Evolutionary conservation across 2,888 invertebrate genomes (phyloP), one percentile per base, ranked within the genome.

Genomic region (Drosophila anceps): DNA sequence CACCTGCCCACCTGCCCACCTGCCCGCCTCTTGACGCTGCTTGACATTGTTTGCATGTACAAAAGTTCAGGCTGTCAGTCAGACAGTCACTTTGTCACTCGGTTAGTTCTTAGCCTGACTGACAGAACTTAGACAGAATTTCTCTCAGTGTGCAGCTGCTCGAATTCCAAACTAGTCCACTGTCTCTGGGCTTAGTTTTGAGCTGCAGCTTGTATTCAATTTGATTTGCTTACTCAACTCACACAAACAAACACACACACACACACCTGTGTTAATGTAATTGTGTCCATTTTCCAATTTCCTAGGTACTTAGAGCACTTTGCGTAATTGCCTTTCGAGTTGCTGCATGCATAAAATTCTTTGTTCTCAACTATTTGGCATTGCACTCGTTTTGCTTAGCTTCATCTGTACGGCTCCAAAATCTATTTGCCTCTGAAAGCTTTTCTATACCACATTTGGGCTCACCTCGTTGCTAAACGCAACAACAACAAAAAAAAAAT

Each of bases 291-390:
- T 75, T 76, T 66, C 39, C 55, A 51, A 64, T 78, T 69, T 76
- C 65, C 39, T 1, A 68, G 66, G 60, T 81, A 81, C 81, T 84
- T 76, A 66, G 55, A 65, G 84, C 84, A 85, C 84, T 85, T 79
- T 84, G 70, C 75, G 71, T 85, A 85, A 85, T 85, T 85, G 86
- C 69, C 81, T 70, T 72, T 72, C 69, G 43, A 75, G 71, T 67
- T 78, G 75, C 12, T 57, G 78, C 84, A 83, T 80, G 85, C 85
- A 85, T 76, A 80, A 73, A 73, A 83, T 66, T 72, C 80, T 78
- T 78, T 84, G 81, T 83, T 73, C 51, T 29, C 20, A 20, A 27
- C 39, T 53, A 53, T 39, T 54, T 64, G 24, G 43, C 20, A 37
- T 27, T 53, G 37, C 31, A 39, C 31, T 53, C 31, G 18, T 31